These are phyloP conservation scores for Stenopsyche tienmushanensis DNA, from an alignment of 1,140 invertebrate genomes.

Conservation along the genomic window DNA sequence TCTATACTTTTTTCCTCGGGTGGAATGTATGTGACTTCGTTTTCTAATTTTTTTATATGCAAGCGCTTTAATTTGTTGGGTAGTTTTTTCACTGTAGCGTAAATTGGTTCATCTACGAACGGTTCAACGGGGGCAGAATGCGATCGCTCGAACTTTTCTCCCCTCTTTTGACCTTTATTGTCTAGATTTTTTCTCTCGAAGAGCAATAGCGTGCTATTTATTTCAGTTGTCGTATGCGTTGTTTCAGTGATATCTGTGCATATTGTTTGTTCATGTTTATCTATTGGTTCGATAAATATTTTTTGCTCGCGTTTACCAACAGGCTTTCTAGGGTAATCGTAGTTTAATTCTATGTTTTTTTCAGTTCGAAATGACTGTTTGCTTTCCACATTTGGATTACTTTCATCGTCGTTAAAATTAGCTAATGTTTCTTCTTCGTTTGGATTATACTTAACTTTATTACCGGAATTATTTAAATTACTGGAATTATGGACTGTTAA, in stretches of 20 bases:
- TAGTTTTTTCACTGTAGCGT: conserved; percentile 55
- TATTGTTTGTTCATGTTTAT: conserved; percentile 5
- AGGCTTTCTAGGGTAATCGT: conserved; percentile 52
- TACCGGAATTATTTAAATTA: too few species aligned
- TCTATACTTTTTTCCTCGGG: conserved; percentile 21
- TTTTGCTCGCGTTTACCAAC: background rate
- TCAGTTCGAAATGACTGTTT: conserved; percentile 52
- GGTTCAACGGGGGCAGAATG: conserved; percentile 54
- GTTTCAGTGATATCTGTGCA: conserved; percentile 31
- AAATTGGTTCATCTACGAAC: conserved; percentile 52
- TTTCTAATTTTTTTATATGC: conserved; percentile 54
- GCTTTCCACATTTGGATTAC: background rate
- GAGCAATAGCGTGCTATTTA: conserved; percentile 55
- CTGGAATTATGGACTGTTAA: conserved; percentile 33
- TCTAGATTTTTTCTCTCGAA: conserved; percentile 52
- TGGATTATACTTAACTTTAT: conserved; percentile 21
- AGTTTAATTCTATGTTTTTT: conserved; percentile 55
- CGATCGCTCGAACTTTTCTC: conserved; percentile 51
- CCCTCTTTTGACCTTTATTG: conserved; percentile 42
- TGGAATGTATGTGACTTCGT: conserved; percentile 54
- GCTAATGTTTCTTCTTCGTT: background rate
- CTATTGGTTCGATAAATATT: background rate
- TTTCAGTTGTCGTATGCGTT: conserved; percentile 51
- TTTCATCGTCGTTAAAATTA: background rate
- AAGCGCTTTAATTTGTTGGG: conserved; percentile 53